Conservation (phyloP, 2,113 vertebrate genomes). For the Pachyramphus minor region DNA sequence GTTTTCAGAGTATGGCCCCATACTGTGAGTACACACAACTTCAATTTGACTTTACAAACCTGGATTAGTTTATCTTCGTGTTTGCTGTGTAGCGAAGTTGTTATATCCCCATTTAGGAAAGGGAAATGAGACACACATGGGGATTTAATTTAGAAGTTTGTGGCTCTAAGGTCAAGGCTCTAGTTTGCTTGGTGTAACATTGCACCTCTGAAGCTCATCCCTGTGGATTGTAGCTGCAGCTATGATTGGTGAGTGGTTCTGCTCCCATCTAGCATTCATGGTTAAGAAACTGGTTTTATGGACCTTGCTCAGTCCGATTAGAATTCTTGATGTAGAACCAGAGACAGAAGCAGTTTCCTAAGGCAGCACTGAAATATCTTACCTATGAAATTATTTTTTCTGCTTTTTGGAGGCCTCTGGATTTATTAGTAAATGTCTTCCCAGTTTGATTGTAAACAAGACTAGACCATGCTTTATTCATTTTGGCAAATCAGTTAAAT, state of each 20-base stretch:
- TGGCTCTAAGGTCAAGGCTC: neutral
- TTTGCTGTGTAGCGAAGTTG: neutral
- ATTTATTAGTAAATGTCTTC: neutral
- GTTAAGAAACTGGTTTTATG: neutral
- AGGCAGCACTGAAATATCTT: neutral
- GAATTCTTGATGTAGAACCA: neutral
- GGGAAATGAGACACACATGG: neutral
- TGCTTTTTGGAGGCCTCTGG: neutral
- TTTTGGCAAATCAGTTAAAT: constrained; percentile 25
- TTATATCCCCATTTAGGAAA: neutral
- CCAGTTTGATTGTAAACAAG: neutral
- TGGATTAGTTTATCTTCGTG: neutral
- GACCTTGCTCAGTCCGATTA: neutral
- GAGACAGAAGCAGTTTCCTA: neutral
- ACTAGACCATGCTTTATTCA: neutral
- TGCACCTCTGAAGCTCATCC: neutral
- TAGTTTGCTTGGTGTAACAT: neutral
- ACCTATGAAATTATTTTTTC: neutral
- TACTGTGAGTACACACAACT: neutral
- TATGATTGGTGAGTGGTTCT: neutral
- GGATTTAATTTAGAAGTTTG: neutral
- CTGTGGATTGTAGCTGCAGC: neutral
- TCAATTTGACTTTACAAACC: constrained; percentile 10
- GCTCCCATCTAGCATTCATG: neutral
- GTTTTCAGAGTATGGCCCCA: neutral